Conservation (phyloP, 2,797 vertebrate genomes). For the Bradypodion ventrale region DNA sequence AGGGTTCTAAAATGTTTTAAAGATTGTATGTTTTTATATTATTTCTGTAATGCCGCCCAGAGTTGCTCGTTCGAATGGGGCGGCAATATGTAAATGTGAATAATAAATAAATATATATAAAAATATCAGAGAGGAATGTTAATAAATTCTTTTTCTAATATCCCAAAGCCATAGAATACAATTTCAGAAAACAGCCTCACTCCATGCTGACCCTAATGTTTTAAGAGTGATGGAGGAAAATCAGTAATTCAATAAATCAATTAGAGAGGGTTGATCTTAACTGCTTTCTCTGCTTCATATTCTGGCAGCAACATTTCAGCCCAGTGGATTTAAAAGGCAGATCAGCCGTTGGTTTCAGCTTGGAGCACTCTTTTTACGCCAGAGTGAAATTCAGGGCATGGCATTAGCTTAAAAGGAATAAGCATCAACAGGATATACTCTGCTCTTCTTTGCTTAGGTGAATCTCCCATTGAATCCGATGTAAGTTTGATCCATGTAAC, state of each 20-base stretch:
- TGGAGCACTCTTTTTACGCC: background rate
- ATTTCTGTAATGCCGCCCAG: no score
- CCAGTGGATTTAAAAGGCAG: background rate
- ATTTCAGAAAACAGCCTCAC: background rate
- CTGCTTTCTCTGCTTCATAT: background rate
- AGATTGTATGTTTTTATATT: no score
- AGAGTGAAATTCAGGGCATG: constrained; percentile 14
- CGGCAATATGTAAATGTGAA: no score
- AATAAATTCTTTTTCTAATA: background rate
- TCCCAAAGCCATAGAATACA: background rate
- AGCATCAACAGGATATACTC: background rate
- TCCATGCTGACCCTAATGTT: background rate
- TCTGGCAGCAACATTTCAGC: background rate
- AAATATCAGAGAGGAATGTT: background rate
- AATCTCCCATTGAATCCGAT: background rate
- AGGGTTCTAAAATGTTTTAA: no score
- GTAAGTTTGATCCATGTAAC: constrained; percentile 13
- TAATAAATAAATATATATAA: no score
- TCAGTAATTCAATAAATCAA: background rate
- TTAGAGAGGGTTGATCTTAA: no score
- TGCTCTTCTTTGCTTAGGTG: background rate
- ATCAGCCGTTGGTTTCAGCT: background rate
- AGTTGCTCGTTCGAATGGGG: no score
- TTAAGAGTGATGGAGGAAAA: background rate
- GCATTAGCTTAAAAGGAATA: constrained; percentile 16